These are phyloP conservation scores for Rafetus swinhoei DNA, from an alignment of 2,113 vertebrate species.

Conservation along the genomic window DNA sequence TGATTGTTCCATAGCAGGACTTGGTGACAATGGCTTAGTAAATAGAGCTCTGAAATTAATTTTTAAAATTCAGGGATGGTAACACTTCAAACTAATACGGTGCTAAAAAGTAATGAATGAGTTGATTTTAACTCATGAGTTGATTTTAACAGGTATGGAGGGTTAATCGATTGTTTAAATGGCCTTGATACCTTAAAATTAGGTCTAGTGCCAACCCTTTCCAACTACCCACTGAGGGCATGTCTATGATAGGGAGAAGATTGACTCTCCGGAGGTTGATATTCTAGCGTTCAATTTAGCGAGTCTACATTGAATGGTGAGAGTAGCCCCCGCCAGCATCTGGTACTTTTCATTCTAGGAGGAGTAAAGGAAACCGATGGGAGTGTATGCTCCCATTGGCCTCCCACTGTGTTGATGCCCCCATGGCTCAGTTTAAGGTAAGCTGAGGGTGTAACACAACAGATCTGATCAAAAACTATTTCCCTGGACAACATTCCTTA, in stretches of 20 bases:
- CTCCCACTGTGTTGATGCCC: too few relatives aligned
- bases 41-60: background rate
- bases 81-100: background rate
- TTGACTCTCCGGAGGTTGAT: too few relatives aligned
- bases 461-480: background rate
- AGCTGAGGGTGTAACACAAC: background rate
- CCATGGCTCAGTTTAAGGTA: too few relatives aligned
- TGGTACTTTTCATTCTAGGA: too few relatives aligned
- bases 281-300: too few relatives aligned
- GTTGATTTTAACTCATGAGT: background rate
- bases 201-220: background rate
- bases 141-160: background rate
- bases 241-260: too few relatives aligned
- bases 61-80: background rate
- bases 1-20: background rate
- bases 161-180: background rate
- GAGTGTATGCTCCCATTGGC: too few relatives aligned
- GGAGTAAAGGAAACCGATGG: too few relatives aligned
- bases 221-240: background rate
- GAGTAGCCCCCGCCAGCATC: too few relatives aligned
- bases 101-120: background rate
- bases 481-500: background rate
- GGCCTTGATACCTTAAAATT: background rate
- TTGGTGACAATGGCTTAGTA: background rate
- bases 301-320: too few relatives aligned